Evolutionary conservation across 2,888 invertebrate genomes (phyloP).

Genomic region (Heliconius ethilla): DNA sequence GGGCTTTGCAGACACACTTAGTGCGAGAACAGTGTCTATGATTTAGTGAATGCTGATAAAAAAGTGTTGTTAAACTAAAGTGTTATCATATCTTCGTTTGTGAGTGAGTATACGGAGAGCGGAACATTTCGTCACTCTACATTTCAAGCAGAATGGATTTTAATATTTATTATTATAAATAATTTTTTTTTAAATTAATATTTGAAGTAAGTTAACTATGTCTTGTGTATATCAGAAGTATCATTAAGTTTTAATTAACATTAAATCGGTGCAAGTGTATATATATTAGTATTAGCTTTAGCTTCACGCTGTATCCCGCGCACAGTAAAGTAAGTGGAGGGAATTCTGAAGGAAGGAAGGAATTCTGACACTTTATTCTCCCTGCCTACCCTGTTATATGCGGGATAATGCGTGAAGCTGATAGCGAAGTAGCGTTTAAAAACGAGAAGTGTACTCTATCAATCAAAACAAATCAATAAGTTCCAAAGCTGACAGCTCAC

Average conservation of each 20-base stretch:
- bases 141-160: neutral
- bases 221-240: neutral
- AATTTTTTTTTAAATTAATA: neutral
- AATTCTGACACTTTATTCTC: too few species aligned
- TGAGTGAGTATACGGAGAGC: neutral
- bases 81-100: neutral
- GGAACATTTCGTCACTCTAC: neutral
- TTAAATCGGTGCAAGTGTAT: neutral
- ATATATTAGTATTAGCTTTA: neutral
- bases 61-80: constrained; percentile 3
- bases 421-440: neutral
- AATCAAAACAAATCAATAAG: constrained; percentile 7
- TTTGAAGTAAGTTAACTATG: neutral
- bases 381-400: too few species aligned
- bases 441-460: neutral
- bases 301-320: too few species aligned
- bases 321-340: too few species aligned
- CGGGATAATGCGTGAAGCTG: too few species aligned
- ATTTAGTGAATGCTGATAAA: constrained; percentile 15
- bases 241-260: neutral
- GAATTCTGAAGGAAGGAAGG: too few species aligned
- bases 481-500: neutral
- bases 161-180: neutral
- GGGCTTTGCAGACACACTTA: constrained; percentile 54
- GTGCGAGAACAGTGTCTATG: constrained; percentile 68